Percentiles rank a stretch among this genome's conserved stretches.
Conservation (phyloP, 2,888 invertebrate genomes). For the Bembecia ichneumoniformis region DNA sequence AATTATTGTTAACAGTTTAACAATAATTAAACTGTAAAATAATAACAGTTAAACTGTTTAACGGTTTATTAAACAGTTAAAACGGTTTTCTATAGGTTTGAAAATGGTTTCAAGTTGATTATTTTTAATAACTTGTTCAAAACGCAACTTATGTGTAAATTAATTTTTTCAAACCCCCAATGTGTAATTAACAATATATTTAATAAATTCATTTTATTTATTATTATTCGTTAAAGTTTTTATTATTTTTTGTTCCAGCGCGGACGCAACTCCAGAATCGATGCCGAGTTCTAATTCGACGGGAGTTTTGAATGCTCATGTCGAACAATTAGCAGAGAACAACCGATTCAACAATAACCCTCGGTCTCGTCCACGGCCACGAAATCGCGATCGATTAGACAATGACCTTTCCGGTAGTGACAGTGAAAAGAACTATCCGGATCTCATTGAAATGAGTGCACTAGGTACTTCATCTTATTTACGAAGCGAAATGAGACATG, state of each 20-base stretch:
- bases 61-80: too few relatives aligned
- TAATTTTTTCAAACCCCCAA: too few relatives aligned
- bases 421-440: conserved; percentile 71
- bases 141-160: too few relatives aligned
- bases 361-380: conserved; percentile 47
- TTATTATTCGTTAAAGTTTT: not conserved
- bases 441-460: conserved; percentile 68
- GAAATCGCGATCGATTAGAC: conserved; percentile 52
- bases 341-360: conserved; percentile 56
- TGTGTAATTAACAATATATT: too few relatives aligned
- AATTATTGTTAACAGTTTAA: too few relatives aligned
- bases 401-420: conserved; percentile 66
- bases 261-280: conserved; percentile 62
- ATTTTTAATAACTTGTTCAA: too few relatives aligned
- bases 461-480: conserved; percentile 51
- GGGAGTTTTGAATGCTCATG: conserved; percentile 48
- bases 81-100: too few relatives aligned
- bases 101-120: too few relatives aligned
- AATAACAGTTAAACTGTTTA: too few relatives aligned
- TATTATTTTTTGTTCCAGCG: conserved; percentile 25
- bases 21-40: too few relatives aligned
- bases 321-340: conserved; percentile 47
- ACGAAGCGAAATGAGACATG: conserved; percentile 50
- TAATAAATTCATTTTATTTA: too few relatives aligned
- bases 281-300: conserved; percentile 72